A percentile compares a stretch with the other conserved stretches of the same genome.
These are phyloP conservation scores for Eumeta japonica DNA, from an alignment of 1,140 invertebrate genomes.

Conservation along the genomic window DNA sequence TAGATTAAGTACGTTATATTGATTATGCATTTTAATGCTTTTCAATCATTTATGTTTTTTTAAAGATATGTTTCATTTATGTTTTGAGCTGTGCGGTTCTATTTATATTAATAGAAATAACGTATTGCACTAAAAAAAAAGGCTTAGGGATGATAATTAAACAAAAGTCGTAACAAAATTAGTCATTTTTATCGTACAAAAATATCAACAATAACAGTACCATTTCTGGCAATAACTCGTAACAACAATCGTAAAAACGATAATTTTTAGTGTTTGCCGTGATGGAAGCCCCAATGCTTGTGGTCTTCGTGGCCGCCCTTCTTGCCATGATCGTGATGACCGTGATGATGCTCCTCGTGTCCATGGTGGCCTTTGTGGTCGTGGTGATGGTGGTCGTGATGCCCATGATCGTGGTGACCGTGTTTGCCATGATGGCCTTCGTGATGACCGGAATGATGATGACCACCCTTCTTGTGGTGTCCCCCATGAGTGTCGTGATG, in stretches of 20 bases:
- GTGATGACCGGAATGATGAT: conserved; percentile 64
- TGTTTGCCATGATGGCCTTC: conserved; percentile 63
- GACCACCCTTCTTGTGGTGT: conserved; percentile 63
- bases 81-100: no score
- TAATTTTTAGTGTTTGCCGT: conserved; percentile 45
- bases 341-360: conserved; percentile 66
- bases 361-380: conserved; percentile 69
- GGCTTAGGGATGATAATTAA: background rate
- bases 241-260: background rate
- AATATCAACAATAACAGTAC: conserved; percentile 34
- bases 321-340: conserved; percentile 65
- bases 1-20: no score
- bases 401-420: conserved; percentile 63
- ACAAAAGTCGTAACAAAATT: conserved; percentile 9
- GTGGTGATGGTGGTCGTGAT: conserved; percentile 61
- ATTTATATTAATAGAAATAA: no score
- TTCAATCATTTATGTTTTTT: no score
- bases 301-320: conserved; percentile 67
- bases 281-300: conserved; percentile 65
- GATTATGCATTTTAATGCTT: no score
- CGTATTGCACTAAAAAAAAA: no score
- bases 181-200: conserved; percentile 30
- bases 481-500: conserved; percentile 61
- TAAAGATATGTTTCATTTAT: no score
- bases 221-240: conserved; percentile 7